These are phyloP conservation scores for Lasius platythorax DNA, from an alignment of 2,888 invertebrate genomes.

Conservation along the genomic window DNA sequence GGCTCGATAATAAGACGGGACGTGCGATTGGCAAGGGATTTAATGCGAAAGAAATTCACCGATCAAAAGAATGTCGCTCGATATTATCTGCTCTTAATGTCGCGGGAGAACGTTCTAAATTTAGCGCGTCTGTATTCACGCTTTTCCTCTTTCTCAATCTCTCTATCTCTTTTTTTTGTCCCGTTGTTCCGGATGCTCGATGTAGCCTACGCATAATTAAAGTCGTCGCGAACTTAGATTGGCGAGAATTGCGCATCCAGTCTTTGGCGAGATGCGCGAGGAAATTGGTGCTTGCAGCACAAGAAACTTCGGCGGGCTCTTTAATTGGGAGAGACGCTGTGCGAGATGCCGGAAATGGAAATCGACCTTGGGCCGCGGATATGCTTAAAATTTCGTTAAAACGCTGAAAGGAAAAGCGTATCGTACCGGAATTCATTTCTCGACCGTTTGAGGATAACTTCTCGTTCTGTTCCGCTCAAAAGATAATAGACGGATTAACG, in stretches of 20 bases:
- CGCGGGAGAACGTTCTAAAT: constrained; percentile 33
- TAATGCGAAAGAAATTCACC: constrained; percentile 54
- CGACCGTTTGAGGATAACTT: constrained; percentile 22
- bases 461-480: background rate
- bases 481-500: constrained; percentile 16
- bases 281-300: constrained; percentile 68
- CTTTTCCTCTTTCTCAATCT: background rate
- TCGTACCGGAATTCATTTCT: constrained; percentile 37
- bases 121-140: constrained; percentile 15
- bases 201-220: constrained; percentile 77
- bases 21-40: constrained; percentile 57
- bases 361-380: constrained; percentile 58
- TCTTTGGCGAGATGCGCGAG: constrained; percentile 57
- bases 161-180: constrained; percentile 22
- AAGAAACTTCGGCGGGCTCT: constrained; percentile 69
- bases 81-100: constrained; percentile 35
- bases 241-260: constrained; percentile 74
- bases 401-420: constrained; percentile 30
- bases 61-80: constrained; percentile 48
- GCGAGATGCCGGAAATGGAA: constrained; percentile 65
- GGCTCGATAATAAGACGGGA: constrained; percentile 50
- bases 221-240: constrained; percentile 82
- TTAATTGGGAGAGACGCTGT: constrained; percentile 69
- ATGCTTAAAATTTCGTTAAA: constrained; percentile 53
- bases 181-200: constrained; percentile 41